Evolutionary conservation across 2,113 vertebrate species (phyloP), one percentile per base, ranked within the genome.

Genomic region (Paedocypris sp.): DNA sequence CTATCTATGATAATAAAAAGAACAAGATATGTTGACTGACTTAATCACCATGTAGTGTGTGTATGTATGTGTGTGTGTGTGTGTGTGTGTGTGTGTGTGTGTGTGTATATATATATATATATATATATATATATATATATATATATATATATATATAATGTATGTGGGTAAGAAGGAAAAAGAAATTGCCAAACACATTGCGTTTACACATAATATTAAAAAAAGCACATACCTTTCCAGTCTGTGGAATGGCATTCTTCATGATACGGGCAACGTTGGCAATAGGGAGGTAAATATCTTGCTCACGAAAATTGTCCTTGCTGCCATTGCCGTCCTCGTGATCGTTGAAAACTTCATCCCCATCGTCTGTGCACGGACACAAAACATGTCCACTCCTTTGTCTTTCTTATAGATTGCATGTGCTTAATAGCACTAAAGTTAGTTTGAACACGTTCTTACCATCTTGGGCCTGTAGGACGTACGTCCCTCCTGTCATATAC

Each of bases 171-270:
- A n/a, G n/a, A n/a, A n/a, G n/a, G n/a, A n/a, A n/a, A n/a, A n/a
- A n/a, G n/a, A n/a, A n/a, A n/a, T n/a, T n/a, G n/a, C n/a, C n/a
- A n/a, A n/a, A n/a, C n/a, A n/a, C n/a, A n/a, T n/a, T n/a, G n/a
- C n/a, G n/a, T n/a, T 50, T 9, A 2, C 28, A 23, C 15, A 16
- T 11, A 19, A 53, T 0, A 41, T n/a, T n/a, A n/a, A n/a, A n/a
- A n/a, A n/a, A n/a, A n/a, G n/a, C n/a, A n/a, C n/a, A n/a, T 87
- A 98, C 95, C 91, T 99, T 99, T 79, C 95, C 95, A 6, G 94
- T 95, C 68, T 92, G 91, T 8, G 95, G 95, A 72, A 99, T 92
- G 28, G 93, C 92, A 15, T 95, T 97, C 79, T 99, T 99, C 95
- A 99, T 99, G 86, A 99, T 99, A 64, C 94, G 89, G 15, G 95